Evolutionary conservation across 2,888 invertebrate genomes (phyloP).

Genomic region (Luperina nickerlii): DNA sequence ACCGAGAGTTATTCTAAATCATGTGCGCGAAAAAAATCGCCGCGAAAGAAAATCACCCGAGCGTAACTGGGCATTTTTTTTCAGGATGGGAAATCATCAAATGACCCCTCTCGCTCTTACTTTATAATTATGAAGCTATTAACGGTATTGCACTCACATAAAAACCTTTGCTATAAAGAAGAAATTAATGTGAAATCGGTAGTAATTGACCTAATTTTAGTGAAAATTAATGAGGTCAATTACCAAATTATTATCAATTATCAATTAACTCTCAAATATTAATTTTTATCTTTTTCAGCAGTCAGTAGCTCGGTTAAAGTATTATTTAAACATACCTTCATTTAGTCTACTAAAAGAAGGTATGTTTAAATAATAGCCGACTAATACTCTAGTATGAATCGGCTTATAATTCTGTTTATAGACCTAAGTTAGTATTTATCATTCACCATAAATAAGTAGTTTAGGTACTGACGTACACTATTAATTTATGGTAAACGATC

Average conservation of each 20-base stretch:
- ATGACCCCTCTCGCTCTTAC: not conserved
- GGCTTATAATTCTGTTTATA: not conserved
- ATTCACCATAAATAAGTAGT: too few relatives aligned
- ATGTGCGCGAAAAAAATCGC: too few relatives aligned
- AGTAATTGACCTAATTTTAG: conserved; percentile 23
- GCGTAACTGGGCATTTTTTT: too few relatives aligned
- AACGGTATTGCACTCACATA: not conserved
- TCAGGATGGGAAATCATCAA: too few relatives aligned
- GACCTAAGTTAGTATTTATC: too few relatives aligned
- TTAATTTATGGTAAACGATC: too few relatives aligned
- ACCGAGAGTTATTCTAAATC: too few relatives aligned
- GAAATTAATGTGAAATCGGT: not conserved
- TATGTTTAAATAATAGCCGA: too few relatives aligned
- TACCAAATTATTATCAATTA: conserved; percentile 8
- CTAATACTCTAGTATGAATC: too few relatives aligned
- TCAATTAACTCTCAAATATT: not conserved
- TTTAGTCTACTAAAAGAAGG: too few relatives aligned
- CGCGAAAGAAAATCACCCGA: too few relatives aligned
- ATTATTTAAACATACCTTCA: not conserved
- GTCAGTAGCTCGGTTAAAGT: not conserved
- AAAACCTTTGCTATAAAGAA: not conserved
- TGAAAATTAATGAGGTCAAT: conserved; percentile 11
- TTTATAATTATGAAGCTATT: not conserved
- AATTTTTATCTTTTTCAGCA: not conserved
- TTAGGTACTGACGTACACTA: not conserved